Conservation (phyloP, 2,888 invertebrate genomes). For the Synergus gifuensis region DNA sequence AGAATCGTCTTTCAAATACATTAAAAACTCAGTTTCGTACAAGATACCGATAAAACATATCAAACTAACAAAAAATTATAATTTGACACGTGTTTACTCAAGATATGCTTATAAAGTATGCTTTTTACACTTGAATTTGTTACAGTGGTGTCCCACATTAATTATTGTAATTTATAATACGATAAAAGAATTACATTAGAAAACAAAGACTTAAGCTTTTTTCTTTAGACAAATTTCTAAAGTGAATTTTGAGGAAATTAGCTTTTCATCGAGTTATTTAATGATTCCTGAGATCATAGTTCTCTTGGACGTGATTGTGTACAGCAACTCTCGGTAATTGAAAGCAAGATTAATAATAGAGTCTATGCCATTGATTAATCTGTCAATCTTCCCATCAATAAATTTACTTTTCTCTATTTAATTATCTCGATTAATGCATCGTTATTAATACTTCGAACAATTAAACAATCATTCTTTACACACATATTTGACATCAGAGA, state of each 20-base stretch:
- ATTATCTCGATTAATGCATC: background rate
- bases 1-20: background rate
- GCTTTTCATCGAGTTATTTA: background rate
- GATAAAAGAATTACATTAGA: slow-evolving; percentile 25
- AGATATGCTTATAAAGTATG: slow-evolving; percentile 9
- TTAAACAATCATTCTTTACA: background rate
- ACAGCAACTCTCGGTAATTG: background rate
- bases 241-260: background rate
- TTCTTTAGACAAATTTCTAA: background rate
- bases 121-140: background rate
- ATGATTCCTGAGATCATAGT: background rate
- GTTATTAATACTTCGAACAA: background rate
- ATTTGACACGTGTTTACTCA: slow-evolving; percentile 5
- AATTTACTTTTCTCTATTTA: background rate
- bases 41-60: background rate
- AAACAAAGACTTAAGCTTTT: background rate
- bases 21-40: background rate
- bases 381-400: background rate
- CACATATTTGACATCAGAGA: too few species aligned
- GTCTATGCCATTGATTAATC: background rate
- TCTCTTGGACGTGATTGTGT: background rate
- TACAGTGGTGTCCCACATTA: slow-evolving; percentile 6
- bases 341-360: background rate
- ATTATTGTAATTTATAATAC: background rate
- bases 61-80: slow-evolving; percentile 5